phyloP scores from a whole-genome alignment of 1,140 invertebrate genomes.

The Drosophila chauvacae region DNA sequence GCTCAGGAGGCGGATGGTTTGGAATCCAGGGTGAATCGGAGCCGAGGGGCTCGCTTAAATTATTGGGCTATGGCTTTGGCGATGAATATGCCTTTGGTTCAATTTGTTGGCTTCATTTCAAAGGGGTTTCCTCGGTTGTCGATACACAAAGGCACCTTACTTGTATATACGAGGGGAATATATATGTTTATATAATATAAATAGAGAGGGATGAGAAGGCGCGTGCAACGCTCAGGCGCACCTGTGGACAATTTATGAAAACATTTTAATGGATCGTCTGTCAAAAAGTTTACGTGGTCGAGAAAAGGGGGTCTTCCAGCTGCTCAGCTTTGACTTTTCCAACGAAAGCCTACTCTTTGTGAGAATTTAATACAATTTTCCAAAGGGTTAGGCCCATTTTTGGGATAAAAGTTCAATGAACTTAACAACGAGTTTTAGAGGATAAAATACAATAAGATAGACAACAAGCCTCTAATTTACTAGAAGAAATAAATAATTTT shows the following conservation, averaged over 20 bases:
- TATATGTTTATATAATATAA: background rate
- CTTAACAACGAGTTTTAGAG: accelerated
- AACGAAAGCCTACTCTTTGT: background rate
- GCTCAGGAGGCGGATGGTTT: background rate
- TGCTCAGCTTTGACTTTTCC: background rate
- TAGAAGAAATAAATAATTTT: background rate
- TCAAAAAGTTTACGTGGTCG: slow-evolving; percentile 60
- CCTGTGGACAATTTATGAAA: slow-evolving; percentile 75
- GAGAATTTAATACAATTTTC: background rate
- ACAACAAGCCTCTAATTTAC: background rate
- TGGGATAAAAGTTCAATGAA: background rate
- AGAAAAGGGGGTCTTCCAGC: background rate
- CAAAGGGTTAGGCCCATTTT: background rate
- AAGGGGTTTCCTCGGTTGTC: slow-evolving; percentile 5
- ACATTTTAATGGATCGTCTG: slow-evolving; percentile 75
- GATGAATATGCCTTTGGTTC: slow-evolving; percentile 60
- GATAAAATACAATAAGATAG: background rate
- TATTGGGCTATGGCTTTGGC: slow-evolving; percentile 58
- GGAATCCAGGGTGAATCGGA: slow-evolving; percentile 1
- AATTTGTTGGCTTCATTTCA: slow-evolving; percentile 73
- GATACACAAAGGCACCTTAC: slow-evolving; percentile 4
- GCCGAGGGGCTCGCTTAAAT: slow-evolving; percentile 59
- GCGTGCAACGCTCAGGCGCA: slow-evolving; percentile 39
- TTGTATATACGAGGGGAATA: background rate
- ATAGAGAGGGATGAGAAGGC: background rate